Conservation (phyloP, 1,140 invertebrate species). For the Apolygus lucorum region DNA sequence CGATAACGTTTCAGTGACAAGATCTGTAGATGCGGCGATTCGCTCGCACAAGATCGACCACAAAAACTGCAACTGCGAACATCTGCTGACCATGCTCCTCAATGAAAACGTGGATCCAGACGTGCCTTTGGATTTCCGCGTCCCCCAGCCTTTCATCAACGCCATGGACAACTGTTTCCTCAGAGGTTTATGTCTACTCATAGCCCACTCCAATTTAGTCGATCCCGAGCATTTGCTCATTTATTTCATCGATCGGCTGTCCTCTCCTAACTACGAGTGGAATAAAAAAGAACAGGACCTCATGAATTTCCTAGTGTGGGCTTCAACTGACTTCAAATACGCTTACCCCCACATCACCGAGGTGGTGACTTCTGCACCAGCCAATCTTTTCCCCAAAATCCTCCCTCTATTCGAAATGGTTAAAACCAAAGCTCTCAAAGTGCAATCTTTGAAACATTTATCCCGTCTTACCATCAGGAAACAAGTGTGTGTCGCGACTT, state of each 20-base stretch:
- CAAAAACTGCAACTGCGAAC: slow-evolving; percentile 16
- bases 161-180: slow-evolving; percentile 9
- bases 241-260: too few relatives aligned
- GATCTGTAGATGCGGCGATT: slow-evolving; percentile 18
- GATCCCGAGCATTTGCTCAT: slow-evolving; percentile 5
- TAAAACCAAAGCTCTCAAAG: neutral
- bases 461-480: slow-evolving; percentile 6
- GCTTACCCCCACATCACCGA: neutral
- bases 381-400: slow-evolving; percentile 5
- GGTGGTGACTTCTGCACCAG: neutral
- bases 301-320: neutral
- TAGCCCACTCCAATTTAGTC: slow-evolving; percentile 10
- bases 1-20: neutral
- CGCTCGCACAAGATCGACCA: neutral
- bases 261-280: neutral
- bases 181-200: slow-evolving; percentile 2
- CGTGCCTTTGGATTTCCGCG: neutral
- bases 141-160: neutral
- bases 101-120: slow-evolving; percentile 3
- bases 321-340: neutral
- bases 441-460: slow-evolving; percentile 6
- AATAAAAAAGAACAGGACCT: neutral
- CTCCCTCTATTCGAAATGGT: neutral
- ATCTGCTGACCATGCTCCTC: slow-evolving; percentile 9
- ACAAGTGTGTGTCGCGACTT: slow-evolving; percentile 1